phyloP scores from a whole-genome alignment of 2,113 vertebrate species.

The Tragelaphus strepsiceros region DNA sequence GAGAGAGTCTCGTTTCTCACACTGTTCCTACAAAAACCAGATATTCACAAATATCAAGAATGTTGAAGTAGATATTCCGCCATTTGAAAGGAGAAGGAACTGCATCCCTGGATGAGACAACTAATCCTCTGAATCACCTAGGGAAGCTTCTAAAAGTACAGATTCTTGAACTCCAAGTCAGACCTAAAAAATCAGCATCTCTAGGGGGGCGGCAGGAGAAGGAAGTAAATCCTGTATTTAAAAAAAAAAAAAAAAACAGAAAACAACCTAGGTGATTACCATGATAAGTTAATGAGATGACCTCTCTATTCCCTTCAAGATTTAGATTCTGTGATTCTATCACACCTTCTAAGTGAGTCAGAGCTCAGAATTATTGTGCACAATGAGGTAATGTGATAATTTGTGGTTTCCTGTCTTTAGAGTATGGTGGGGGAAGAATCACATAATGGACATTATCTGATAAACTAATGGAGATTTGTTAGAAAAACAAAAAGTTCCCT shows the following conservation, averaged over 20 bases:
- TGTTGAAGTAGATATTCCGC: not conserved
- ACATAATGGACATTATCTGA: slow-evolving; percentile 17
- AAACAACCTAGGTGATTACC: slow-evolving; percentile 34
- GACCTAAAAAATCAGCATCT: slow-evolving; percentile 8
- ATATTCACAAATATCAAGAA: not conserved
- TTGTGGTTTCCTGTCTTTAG: slow-evolving; percentile 60
- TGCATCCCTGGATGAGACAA: not conserved
- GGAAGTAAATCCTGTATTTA: slow-evolving; percentile 27
- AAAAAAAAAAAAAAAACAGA: not conserved
- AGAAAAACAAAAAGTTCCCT: not conserved
- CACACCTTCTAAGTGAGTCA: slow-evolving; percentile 61
- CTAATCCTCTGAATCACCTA: not conserved
- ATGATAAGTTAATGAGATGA: slow-evolving; percentile 42
- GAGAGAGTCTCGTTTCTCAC: not conserved
- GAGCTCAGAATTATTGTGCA: slow-evolving; percentile 49
- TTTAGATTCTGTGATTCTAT: slow-evolving; percentile 58
- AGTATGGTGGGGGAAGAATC: slow-evolving; percentile 9
- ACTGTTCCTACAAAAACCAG: not conserved
- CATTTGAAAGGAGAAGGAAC: not conserved
- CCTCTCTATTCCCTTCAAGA: slow-evolving; percentile 58
- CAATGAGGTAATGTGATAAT: slow-evolving; percentile 59
- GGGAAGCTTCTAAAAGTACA: slow-evolving; percentile 25
- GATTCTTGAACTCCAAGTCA: slow-evolving; percentile 5
- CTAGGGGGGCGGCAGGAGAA: not conserved
- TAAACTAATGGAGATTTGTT: not conserved